These are phyloP conservation scores for Natator depressus DNA, from an alignment of 2,113 vertebrate genomes.

Conservation along the genomic window DNA sequence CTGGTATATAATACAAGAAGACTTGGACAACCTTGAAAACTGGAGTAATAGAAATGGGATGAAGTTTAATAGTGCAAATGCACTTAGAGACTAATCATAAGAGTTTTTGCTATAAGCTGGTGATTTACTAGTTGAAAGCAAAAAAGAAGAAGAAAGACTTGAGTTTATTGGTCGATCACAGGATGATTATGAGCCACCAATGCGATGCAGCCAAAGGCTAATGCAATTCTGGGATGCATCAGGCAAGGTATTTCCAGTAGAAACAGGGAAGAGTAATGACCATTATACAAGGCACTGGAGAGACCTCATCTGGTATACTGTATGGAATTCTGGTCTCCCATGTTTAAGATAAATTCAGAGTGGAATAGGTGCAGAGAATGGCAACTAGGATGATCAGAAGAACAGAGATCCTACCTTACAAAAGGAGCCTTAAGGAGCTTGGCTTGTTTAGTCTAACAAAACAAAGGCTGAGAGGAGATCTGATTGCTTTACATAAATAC, in stretches of 20 bases:
- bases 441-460: not conserved
- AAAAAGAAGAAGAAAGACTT: not conserved
- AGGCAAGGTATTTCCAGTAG: not conserved
- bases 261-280: not conserved
- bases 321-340: not conserved
- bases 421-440: not conserved
- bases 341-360: not conserved
- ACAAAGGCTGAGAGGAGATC: not conserved
- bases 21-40: not conserved
- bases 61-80: not conserved
- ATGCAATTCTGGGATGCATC: not conserved
- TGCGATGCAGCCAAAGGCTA: not conserved
- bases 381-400: not conserved
- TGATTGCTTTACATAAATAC: not conserved
- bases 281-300: not conserved
- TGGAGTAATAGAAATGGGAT: not conserved
- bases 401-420: not conserved
- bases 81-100: not conserved
- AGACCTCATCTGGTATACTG: not conserved
- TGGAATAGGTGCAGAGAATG: not conserved
- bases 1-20: not conserved
- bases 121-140: not conserved
- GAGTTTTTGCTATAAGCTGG: not conserved
- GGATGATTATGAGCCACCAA: not conserved
- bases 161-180: not conserved